Conservation (phyloP, 2,888 invertebrate species). For the Agrotis clavis region DNA sequence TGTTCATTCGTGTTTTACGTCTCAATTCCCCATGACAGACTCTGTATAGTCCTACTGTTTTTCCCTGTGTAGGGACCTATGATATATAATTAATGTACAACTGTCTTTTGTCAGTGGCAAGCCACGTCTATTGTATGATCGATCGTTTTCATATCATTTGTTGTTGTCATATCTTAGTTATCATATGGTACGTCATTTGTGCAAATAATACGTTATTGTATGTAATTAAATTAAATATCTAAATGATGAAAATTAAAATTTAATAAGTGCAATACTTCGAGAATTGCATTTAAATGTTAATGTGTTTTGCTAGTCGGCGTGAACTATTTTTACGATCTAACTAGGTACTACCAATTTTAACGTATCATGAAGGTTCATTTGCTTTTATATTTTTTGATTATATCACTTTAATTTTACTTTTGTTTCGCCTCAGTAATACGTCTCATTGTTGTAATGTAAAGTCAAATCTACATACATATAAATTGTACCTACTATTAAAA, state of each 20-base stretch:
- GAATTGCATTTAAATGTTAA: conserved; percentile 62
- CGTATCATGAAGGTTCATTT: conserved; percentile 62
- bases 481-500: conserved; percentile 59
- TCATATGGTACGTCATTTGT: conserved; percentile 45
- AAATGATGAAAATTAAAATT: conserved; percentile 24
- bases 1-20: conserved; percentile 78
- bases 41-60: conserved; percentile 72
- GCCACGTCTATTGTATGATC: conserved; percentile 57
- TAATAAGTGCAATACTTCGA: conserved; percentile 55
- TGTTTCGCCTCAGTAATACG: conserved; percentile 73
- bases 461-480: conserved; percentile 70
- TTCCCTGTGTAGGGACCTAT: conserved; percentile 63
- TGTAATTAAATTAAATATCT: conserved; percentile 33
- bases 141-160: conserved; percentile 72
- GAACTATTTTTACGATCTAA: conserved; percentile 60
- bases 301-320: conserved; percentile 77
- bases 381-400: conserved; percentile 60
- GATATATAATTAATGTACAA: conserved; percentile 50
- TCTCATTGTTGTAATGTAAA: conserved; percentile 66
- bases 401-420: conserved; percentile 58
- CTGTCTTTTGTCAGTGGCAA: conserved; percentile 39
- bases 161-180: conserved; percentile 63
- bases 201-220: conserved; percentile 49
- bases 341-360: conserved; percentile 52
- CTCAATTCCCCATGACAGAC: conserved; percentile 85